phyloP scores from a whole-genome alignment of 1,140 invertebrate species.

The Phenacoccus solenopsis region DNA sequence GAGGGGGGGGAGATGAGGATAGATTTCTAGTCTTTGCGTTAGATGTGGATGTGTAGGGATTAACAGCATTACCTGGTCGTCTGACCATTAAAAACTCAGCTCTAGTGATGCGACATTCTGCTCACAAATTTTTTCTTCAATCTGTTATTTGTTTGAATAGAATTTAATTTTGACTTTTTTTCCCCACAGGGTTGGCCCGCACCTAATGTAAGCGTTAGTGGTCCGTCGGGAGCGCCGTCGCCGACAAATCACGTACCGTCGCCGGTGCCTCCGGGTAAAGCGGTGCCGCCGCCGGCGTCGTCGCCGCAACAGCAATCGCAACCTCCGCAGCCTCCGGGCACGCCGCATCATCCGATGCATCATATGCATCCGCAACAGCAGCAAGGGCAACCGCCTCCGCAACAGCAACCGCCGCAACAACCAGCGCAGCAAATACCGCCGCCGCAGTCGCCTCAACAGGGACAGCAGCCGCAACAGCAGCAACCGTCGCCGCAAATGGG shows the following conservation, averaged over 20 bases:
- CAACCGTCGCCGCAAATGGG: constrained; percentile 24
- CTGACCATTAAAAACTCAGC: too few relatives aligned
- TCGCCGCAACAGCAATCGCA: constrained; percentile 35
- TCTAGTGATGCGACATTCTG: too few relatives aligned
- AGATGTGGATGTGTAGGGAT: too few relatives aligned
- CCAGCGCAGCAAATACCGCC: constrained; percentile 20
- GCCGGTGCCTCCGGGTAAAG: not conserved
- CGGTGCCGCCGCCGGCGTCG: constrained; percentile 26
- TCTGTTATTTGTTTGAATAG: too few relatives aligned
- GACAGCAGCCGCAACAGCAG: constrained; percentile 19
- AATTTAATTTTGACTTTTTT: too few relatives aligned
- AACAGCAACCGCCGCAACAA: constrained; percentile 21
- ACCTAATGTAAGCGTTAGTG: not conserved
- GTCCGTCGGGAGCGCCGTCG: constrained; percentile 26
- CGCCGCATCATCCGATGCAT: constrained; percentile 19
- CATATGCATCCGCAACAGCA: constrained; percentile 21
- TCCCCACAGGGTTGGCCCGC: not conserved
- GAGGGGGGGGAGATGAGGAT: too few relatives aligned
- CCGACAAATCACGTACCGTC: constrained; percentile 4
- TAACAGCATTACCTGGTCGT: too few relatives aligned
- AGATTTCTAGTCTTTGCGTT: too few relatives aligned
- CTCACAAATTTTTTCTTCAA: too few relatives aligned
- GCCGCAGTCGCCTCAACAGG: constrained; percentile 19
- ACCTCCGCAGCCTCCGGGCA: not conserved
- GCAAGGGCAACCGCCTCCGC: constrained; percentile 9